These are phyloP conservation scores for Parus major DNA, from an alignment of 2,113 vertebrate genomes.

Conservation along the genomic window DNA sequence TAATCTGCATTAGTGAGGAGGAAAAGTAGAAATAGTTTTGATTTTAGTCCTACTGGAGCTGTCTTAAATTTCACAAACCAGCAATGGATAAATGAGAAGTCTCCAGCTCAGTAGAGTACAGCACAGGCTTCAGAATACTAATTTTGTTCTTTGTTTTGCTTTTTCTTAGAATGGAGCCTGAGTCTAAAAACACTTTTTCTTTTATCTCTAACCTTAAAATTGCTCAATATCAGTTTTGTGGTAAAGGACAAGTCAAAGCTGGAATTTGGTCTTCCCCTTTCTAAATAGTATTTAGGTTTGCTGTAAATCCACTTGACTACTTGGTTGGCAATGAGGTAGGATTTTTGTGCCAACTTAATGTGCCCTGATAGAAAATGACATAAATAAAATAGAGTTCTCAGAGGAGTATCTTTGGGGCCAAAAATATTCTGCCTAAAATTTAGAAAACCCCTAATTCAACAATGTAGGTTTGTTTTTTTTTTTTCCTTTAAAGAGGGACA, in stretches of 20 bases:
- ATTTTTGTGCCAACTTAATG: neutral
- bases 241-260: neutral
- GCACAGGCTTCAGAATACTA: neutral
- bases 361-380: neutral
- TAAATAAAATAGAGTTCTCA: neutral
- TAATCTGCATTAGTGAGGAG: conserved; percentile 21
- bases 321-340: neutral
- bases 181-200: neutral
- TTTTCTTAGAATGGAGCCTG: neutral
- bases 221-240: neutral
- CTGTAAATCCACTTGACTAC: neutral
- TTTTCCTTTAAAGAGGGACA: neutral
- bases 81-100: neutral
- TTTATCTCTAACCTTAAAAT: neutral
- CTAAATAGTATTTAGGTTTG: neutral
- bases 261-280: neutral
- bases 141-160: neutral
- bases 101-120: neutral
- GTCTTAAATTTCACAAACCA: neutral
- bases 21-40: conserved; percentile 42
- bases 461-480: neutral
- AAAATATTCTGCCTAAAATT: neutral
- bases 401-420: neutral
- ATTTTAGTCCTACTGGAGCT: neutral
- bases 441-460: neutral